Base-by-base conservation (phyloP, 1,140 invertebrate genomes). In the Helicoverpa zea region DNA sequence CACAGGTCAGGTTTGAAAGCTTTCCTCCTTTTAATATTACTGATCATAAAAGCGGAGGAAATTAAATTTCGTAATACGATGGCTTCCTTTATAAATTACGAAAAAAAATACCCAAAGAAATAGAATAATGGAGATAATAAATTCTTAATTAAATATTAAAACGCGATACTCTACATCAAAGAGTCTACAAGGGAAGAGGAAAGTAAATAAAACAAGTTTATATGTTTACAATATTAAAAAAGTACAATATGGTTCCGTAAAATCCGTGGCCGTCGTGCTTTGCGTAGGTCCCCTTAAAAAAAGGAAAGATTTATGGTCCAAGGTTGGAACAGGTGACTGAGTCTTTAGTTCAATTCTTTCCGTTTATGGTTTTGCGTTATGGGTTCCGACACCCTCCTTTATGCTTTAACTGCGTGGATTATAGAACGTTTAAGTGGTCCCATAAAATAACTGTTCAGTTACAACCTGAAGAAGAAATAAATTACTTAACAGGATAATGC, bases 401-500 rank as follows among this genome's bases (percentile, higher is more conserved):
- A 89, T 92, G 80, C 87, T 88, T 86, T 88, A 90, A 91, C 89
- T 88, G 87, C 88, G 81, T 80, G 89, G 89, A 91, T 94, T 92
- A 93, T 92, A 87, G 87, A 92, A 88, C 89, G 86, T 90, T 93
- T 92, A 93, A 94, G 91, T 91, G 89, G 86, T 83, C 72, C 88
- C 88, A 91, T 93, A 94, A 94, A 94, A 91, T 90, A 91, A 91
- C 87, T 82, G 89, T 88, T 87, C 88, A 88, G 79, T 89, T 88
- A 84, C 85, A 92, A 92, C 91, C 91, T 91, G 89, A 91, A 91
- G 88, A 93, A 89, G 91, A 93, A 93, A 94, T 94, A 94, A 94
- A 94, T 94, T 94, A 94, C 89, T 92, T 93, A 90, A 93, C 89
- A 91, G 91, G 90, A 94, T 94, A 94, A 94, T 93, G 90, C 92